Conservation (phyloP, 1,140 invertebrate genomes). For the Conus betulinus region DNA sequence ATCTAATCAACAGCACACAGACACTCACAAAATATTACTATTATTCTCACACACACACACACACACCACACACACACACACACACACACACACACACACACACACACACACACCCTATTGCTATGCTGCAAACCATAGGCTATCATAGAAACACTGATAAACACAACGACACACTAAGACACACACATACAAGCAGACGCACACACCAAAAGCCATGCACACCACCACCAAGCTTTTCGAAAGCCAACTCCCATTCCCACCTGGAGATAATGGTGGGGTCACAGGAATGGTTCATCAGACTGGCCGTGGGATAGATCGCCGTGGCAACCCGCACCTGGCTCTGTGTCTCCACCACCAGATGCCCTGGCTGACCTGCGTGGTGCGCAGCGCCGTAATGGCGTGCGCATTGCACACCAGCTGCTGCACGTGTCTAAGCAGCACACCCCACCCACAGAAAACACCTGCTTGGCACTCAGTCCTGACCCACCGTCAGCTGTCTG, state of each 20-base stretch:
- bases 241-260: conserved; percentile 72
- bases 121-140: no score
- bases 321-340: conserved; percentile 84
- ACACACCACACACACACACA: no score
- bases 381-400: conserved; percentile 79
- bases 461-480: background rate
- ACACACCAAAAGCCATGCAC: background rate
- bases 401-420: conserved; percentile 89
- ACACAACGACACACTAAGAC: no score
- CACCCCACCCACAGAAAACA: conserved; percentile 77
- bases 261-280: conserved; percentile 87
- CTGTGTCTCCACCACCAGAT: conserved; percentile 67
- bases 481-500: background rate
- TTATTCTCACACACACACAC: no score
- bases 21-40: no score
- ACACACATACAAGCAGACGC: background rate
- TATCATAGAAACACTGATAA: no score
- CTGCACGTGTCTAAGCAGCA: conserved; percentile 83
- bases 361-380: conserved; percentile 33
- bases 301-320: conserved; percentile 91
- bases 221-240: background rate
- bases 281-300: conserved; percentile 94
- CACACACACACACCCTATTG: no score
- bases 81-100: no score
- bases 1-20: no score